Percentiles rank a stretch among this genome's conserved stretches.
phyloP scores from a whole-genome alignment of 1,140 invertebrate species.

The Hylaeus volcanicus region DNA sequence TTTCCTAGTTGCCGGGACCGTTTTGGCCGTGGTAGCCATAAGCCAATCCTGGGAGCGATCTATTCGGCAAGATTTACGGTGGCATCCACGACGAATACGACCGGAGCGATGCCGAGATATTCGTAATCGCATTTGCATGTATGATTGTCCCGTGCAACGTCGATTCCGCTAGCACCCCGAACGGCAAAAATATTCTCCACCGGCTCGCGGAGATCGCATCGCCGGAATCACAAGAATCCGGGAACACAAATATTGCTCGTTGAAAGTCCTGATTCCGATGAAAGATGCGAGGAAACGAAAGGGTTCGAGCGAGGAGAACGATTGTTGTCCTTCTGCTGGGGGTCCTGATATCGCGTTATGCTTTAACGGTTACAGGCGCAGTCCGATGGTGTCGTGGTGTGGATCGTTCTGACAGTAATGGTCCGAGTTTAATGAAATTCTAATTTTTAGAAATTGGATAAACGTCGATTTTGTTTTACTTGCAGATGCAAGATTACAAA shows the following conservation, averaged over 20 bases:
- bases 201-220: background rate
- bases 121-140: constrained; percentile 17
- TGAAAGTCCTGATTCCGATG: background rate
- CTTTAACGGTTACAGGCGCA: too few relatives aligned
- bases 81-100: constrained; percentile 26
- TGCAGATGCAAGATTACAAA: too few relatives aligned
- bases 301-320: background rate
- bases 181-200: background rate
- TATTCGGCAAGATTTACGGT: constrained; percentile 46
- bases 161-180: background rate
- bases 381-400: too few relatives aligned
- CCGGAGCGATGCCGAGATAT: constrained; percentile 34
- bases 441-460: too few relatives aligned
- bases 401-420: too few relatives aligned
- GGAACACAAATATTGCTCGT: background rate
- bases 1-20: constrained; percentile 31
- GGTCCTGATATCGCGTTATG: too few relatives aligned
- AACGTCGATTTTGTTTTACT: too few relatives aligned
- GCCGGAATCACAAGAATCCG: background rate
- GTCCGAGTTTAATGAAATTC: too few relatives aligned
- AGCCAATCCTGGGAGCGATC: constrained; percentile 24
- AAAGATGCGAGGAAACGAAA: background rate
- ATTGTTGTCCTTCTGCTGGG: background rate
- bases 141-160: constrained; percentile 29
- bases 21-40: constrained; percentile 15